A percentile compares a stretch with the other conserved stretches of the same genome.
phyloP scores from a whole-genome alignment of 2,888 invertebrate species.

The Dendrolimus pini region DNA sequence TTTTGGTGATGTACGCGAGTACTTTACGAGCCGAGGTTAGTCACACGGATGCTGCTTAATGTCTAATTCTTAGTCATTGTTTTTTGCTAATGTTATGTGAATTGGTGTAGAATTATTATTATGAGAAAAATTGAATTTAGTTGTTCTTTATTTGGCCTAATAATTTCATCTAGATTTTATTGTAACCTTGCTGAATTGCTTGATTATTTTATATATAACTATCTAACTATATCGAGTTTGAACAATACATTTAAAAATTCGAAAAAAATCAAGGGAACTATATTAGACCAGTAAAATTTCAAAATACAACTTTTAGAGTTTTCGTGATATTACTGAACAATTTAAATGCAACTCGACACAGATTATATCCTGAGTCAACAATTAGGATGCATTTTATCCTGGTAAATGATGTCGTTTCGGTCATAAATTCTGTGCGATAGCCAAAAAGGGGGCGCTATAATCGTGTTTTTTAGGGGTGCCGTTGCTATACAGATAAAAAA shows the following conservation, averaged over 20 bases:
- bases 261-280: no score
- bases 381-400: not conserved
- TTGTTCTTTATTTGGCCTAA: no score
- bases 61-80: not conserved
- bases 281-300: not conserved
- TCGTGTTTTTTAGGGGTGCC: no score
- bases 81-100: not conserved
- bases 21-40: slow-evolving; percentile 7
- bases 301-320: not conserved
- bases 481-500: no score
- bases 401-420: not conserved
- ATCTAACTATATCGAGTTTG: no score
- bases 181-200: no score
- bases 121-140: not conserved
- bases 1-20: slow-evolving; percentile 27
- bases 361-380: no score
- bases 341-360: not conserved
- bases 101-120: not conserved
- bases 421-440: no score
- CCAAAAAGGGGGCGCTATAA: no score
- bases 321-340: not conserved
- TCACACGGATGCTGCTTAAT: slow-evolving; percentile 2
- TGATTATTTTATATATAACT: no score
- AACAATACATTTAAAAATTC: no score
- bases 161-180: no score